These are phyloP conservation scores for Villa cingulata DNA, from an alignment of 2,888 invertebrate species.

Conservation along the genomic window DNA sequence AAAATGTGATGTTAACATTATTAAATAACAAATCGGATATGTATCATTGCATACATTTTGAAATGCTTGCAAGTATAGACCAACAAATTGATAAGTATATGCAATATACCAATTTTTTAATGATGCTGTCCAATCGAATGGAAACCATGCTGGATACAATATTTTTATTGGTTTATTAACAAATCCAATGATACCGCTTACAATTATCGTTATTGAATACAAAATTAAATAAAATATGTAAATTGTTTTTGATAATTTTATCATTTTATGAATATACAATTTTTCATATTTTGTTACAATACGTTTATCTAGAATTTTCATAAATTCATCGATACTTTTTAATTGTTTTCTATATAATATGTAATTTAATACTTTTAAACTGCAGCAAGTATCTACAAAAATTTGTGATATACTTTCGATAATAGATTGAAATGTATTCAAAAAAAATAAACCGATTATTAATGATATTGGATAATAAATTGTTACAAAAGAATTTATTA, in stretches of 20 bases:
- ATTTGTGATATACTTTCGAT: neutral
- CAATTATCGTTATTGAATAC: neutral
- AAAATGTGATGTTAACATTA: conserved; percentile 2
- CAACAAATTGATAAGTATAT: conserved; percentile 5
- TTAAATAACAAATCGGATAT: conserved; percentile 2
- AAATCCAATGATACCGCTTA: neutral
- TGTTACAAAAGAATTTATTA: too few relatives aligned
- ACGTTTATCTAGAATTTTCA: neutral
- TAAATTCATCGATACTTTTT: neutral
- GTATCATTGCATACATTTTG: conserved; percentile 6
- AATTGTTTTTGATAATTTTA: neutral
- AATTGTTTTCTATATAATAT: neutral
- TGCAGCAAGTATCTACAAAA: neutral
- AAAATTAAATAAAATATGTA: neutral
- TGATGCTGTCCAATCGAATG: conserved; percentile 5
- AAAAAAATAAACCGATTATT: neutral
- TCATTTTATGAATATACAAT: neutral
- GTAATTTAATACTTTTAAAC: neutral
- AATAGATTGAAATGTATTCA: neutral
- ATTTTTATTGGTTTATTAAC: neutral
- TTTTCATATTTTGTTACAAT: neutral
- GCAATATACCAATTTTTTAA: neutral
- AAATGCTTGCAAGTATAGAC: neutral
- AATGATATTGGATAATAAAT: neutral
- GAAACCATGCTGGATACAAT: conserved; percentile 8